Percentiles rank a stretch among this genome's conserved stretches.
Evolutionary conservation across 2,888 invertebrate species (phyloP).

Genomic region (Ophion slaviceki): DNA sequence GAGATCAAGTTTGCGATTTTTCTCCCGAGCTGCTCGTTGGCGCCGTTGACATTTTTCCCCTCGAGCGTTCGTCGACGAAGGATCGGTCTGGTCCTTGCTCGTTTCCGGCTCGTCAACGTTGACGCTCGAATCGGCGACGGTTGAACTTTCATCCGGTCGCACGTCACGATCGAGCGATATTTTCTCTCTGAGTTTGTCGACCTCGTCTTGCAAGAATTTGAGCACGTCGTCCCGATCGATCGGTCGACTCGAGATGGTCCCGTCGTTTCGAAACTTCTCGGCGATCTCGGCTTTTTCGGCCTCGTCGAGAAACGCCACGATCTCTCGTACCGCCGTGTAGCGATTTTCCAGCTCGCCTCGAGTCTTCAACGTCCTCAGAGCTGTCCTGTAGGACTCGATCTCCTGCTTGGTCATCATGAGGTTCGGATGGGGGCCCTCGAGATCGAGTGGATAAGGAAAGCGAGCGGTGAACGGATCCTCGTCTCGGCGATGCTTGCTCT

Average conservation of each 20-base stretch:
- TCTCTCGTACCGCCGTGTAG: conserved; percentile 59
- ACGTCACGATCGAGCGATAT: background rate
- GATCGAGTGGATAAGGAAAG: conserved; percentile 76
- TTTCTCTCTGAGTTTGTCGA: background rate
- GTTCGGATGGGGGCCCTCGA: conserved; percentile 72
- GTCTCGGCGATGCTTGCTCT: conserved; percentile 68
- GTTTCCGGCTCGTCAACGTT: background rate
- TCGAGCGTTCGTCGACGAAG: background rate
- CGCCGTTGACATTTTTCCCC: background rate
- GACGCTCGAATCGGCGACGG: background rate
- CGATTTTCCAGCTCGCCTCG: conserved; percentile 57
- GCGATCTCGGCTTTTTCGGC: conserved; percentile 57
- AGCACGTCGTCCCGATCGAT: conserved; percentile 57
- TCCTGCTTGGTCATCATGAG: conserved; percentile 74
- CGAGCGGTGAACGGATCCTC: conserved; percentile 67
- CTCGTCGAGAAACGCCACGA: conserved; percentile 22
- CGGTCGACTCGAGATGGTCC: conserved; percentile 26
- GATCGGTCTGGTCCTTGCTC: background rate
- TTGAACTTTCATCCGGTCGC: background rate
- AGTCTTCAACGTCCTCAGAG: conserved; percentile 72
- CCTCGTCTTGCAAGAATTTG: conserved; percentile 47
- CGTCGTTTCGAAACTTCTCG: conserved; percentile 54
- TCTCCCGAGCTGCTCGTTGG: background rate
- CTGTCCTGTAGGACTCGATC: conserved; percentile 71
- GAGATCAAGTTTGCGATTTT: conserved; percentile 25